Evolutionary conservation across 1,140 invertebrate genomes (phyloP).

Genomic region (Marisa cornuarietis): DNA sequence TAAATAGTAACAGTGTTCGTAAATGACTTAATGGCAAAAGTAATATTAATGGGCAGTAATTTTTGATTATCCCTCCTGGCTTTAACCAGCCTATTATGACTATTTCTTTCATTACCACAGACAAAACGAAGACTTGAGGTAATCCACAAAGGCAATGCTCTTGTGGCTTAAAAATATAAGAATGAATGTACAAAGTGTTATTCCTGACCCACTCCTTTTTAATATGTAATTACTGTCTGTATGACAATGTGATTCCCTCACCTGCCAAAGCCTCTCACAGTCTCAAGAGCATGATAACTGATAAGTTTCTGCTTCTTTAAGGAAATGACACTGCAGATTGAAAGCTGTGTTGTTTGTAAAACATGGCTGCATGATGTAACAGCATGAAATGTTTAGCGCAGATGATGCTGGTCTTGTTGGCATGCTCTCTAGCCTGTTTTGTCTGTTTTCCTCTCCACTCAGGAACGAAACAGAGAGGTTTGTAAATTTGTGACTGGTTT

Average conservation of each 20-base stretch:
- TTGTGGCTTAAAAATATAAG: background rate
- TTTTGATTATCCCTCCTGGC: background rate
- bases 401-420: no score
- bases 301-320: background rate
- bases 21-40: no score
- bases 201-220: background rate
- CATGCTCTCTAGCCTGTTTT: slow-evolving; percentile 8
- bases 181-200: background rate
- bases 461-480: no score
- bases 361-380: slow-evolving; percentile 4
- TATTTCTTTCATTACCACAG: background rate
- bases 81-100: background rate
- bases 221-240: background rate
- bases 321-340: background rate
- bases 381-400: no score
- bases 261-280: background rate
- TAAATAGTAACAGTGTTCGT: no score
- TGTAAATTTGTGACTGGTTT: no score
- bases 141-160: background rate
- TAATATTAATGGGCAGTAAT: background rate
- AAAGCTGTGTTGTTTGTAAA: slow-evolving; percentile 11
- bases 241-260: background rate
- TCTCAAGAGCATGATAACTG: background rate
- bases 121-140: slow-evolving; percentile 10
- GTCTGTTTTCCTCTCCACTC: slow-evolving; percentile 6